Evolutionary conservation across 1,140 invertebrate species (phyloP).

Genomic region (Oryctes rhinoceros): DNA sequence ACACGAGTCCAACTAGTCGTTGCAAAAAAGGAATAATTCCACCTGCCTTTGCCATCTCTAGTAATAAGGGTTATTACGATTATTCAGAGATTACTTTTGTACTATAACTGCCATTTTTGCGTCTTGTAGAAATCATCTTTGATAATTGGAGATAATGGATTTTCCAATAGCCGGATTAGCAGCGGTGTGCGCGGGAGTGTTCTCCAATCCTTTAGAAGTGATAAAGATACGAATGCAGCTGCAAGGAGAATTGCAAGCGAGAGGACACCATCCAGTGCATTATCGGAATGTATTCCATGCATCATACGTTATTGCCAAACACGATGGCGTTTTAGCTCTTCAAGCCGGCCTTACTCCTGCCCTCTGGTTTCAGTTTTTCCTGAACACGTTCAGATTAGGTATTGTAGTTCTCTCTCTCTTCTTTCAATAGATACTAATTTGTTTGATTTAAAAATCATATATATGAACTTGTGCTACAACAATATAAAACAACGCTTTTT

Average conservation of each 20-base stretch:
- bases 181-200: slow-evolving; percentile 60
- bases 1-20: no score
- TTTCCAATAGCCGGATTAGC: slow-evolving; percentile 56
- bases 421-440: neutral
- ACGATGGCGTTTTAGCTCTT: slow-evolving; percentile 74
- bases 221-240: slow-evolving; percentile 88
- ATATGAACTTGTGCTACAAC: no score
- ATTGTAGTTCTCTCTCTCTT: slow-evolving; percentile 22
- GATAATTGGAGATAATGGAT: slow-evolving; percentile 50
- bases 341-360: slow-evolving; percentile 90
- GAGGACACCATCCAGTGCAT: slow-evolving; percentile 68
- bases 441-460: no score
- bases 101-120: neutral
- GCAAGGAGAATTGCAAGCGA: slow-evolving; percentile 83
- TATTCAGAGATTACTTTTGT: no score
- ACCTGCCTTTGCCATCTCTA: no score
- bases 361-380: slow-evolving; percentile 69
- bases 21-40: no score
- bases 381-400: slow-evolving; percentile 61
- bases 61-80: no score
- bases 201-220: slow-evolving; percentile 82
- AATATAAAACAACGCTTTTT: no score
- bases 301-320: slow-evolving; percentile 66
- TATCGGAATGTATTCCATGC: slow-evolving; percentile 59
- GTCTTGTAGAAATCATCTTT: neutral